Percentiles rank a stretch among this genome's conserved stretches.
Conservation (phyloP, 2,888 invertebrate species). For the Chrysolina haemoptera region DNA sequence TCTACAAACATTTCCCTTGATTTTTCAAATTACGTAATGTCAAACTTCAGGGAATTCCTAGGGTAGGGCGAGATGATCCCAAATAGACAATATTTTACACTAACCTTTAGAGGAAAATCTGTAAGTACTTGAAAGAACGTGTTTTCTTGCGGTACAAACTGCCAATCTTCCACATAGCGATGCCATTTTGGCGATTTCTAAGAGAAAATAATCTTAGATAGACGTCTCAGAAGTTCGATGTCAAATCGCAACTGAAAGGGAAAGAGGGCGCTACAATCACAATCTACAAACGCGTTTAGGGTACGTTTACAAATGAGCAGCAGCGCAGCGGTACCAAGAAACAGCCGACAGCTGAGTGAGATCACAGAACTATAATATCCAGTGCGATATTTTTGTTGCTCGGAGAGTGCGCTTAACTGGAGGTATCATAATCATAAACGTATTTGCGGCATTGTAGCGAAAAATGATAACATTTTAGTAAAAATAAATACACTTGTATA, state of each 20-base stretch:
- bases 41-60: conserved; percentile 68
- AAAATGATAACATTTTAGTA: too few species aligned
- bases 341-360: too few species aligned
- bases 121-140: conserved; percentile 76
- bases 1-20: background rate
- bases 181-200: conserved; percentile 77
- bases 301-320: background rate
- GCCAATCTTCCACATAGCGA: conserved; percentile 82
- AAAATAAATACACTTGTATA: too few species aligned
- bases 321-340: too few species aligned
- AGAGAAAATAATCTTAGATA: conserved; percentile 27
- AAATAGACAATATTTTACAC: conserved; percentile 58
- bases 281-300: background rate
- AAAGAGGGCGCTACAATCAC: background rate
- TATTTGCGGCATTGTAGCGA: too few species aligned
- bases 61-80: conserved; percentile 69
- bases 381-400: too few species aligned
- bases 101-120: conserved; percentile 79
- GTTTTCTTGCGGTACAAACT: conserved; percentile 77
- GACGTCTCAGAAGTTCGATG: conserved; percentile 26
- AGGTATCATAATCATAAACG: too few species aligned
- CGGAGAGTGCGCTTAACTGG: too few species aligned
- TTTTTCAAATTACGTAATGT: conserved; percentile 65
- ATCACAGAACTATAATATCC: too few species aligned
- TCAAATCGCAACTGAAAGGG: background rate